phyloP scores from a whole-genome alignment of 2,888 invertebrate genomes.

The Ectropis crepuscularia region DNA sequence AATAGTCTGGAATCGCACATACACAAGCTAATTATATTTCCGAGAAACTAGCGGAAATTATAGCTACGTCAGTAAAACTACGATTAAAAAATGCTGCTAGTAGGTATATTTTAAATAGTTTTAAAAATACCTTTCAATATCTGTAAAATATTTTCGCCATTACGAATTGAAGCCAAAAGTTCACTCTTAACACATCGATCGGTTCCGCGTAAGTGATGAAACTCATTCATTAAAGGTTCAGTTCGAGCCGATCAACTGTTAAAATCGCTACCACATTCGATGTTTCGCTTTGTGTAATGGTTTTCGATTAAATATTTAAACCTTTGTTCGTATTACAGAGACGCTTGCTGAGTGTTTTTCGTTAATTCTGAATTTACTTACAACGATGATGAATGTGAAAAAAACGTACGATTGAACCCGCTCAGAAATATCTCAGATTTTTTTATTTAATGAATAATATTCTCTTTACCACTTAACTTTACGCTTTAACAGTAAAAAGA shows the following conservation, averaged over 20 bases:
- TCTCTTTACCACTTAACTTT: no score
- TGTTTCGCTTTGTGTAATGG: constrained; percentile 22
- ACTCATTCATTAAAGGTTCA: constrained; percentile 39
- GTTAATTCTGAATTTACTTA: background rate
- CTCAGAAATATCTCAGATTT: no score
- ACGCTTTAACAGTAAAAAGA: no score
- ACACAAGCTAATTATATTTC: no score
- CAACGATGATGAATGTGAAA: no score
- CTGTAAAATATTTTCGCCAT: constrained; percentile 8
- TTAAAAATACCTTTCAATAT: constrained; percentile 4
- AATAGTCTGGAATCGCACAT: no score
- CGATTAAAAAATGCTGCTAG: no score
- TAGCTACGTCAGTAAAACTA: no score
- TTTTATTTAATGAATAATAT: no score
- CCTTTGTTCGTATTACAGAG: constrained; percentile 3
- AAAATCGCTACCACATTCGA: constrained; percentile 36
- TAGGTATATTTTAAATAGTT: no score
- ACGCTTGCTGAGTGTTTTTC: background rate
- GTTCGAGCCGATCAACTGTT: constrained; percentile 37
- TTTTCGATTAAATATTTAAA: constrained; percentile 25
- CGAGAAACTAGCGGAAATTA: no score
- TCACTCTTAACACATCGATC: constrained; percentile 8
- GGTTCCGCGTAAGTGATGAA: constrained; percentile 24
- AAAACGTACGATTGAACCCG: no score
- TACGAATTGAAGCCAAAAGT: constrained; percentile 15